Evolutionary conservation across 2,888 invertebrate genomes (phyloP).

Genomic region (Enchytraeus crypticus): DNA sequence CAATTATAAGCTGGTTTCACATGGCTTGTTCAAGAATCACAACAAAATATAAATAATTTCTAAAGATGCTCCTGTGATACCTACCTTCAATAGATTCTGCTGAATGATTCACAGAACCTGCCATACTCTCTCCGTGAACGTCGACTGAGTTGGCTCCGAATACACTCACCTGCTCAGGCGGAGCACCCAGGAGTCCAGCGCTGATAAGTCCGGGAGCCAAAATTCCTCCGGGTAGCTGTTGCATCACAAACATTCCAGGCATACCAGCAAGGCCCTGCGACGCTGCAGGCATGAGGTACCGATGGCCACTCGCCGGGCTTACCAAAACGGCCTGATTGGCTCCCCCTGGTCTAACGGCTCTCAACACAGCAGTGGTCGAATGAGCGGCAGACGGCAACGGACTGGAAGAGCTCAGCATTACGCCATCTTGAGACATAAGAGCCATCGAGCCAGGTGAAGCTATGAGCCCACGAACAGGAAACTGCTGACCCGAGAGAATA

Average conservation of each 20-base stretch:
- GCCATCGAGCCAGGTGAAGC: background rate
- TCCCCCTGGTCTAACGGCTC: background rate
- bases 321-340: background rate
- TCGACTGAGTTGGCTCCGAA: no score
- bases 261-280: background rate
- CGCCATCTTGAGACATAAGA: background rate
- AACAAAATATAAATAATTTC: no score
- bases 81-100: no score
- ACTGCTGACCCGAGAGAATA: background rate
- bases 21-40: no score
- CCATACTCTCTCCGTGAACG: no score
- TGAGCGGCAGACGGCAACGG: background rate
- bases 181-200: no score
- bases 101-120: no score
- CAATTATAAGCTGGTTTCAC: no score
- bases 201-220: background rate
- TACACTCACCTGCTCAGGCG: no score
- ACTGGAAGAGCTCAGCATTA: background rate
- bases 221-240: background rate
- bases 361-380: background rate
- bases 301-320: background rate
- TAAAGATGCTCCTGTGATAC: no score
- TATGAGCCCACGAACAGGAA: background rate
- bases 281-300: background rate
- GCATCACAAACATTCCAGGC: background rate